Conservation (phyloP, 2,797 vertebrate species). For the Eurystomus glaucurus region DNA sequence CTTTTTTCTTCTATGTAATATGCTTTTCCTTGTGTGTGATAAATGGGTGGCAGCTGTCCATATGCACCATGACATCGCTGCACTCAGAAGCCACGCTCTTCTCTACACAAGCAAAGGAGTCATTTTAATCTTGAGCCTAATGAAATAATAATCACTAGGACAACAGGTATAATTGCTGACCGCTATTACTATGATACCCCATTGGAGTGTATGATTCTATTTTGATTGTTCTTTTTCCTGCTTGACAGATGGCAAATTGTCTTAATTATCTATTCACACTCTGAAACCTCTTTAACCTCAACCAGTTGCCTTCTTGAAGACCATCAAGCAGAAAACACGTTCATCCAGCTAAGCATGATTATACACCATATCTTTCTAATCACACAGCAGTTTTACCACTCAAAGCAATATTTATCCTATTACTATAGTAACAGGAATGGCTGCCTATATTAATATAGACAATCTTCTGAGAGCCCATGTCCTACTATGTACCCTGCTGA, state of each 20-base stretch:
- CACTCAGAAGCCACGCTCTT: background rate
- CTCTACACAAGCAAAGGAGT: background rate
- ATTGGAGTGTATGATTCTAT: background rate
- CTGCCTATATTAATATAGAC: background rate
- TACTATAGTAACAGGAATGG: background rate
- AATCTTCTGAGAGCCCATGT: background rate
- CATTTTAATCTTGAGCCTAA: slow-evolving; percentile 39
- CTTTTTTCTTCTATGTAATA: background rate
- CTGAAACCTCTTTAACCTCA: slow-evolving; percentile 55
- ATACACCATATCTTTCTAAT: slow-evolving; percentile 6
- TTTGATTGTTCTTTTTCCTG: slow-evolving; percentile 42
- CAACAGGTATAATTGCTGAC: slow-evolving; percentile 51
- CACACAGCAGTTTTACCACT: background rate
- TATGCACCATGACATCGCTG: accelerated
- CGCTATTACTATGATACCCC: slow-evolving; percentile 6
- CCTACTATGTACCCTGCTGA: background rate
- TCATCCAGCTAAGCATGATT: background rate
- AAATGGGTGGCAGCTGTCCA: background rate
- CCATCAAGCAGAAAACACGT: slow-evolving; percentile 26
- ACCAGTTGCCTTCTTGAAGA: slow-evolving; percentile 51
- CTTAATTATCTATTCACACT: slow-evolving; percentile 57
- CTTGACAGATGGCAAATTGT: slow-evolving; percentile 64
- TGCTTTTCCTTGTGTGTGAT: background rate
- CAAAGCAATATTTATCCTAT: slow-evolving; percentile 17
- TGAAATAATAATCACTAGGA: slow-evolving; percentile 55